Evolutionary conservation across 2,113 vertebrate genomes (phyloP), one percentile per base, ranked within the genome.

Genomic region (Boleophthalmus pectinirostris): DNA sequence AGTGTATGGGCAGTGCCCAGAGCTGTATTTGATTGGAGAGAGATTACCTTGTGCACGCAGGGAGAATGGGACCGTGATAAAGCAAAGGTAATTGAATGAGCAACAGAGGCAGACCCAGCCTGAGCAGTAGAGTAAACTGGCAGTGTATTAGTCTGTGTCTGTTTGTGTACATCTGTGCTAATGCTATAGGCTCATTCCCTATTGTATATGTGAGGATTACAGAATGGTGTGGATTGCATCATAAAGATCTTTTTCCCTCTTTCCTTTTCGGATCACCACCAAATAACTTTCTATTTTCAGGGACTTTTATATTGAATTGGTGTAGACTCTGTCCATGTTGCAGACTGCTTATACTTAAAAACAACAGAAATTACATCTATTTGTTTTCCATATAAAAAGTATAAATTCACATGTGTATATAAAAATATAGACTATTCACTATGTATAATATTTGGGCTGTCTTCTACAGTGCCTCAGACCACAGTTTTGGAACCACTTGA

Each of bases 11-110:
- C 63, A 35, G 3, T 13, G 56, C 69, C 38, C 21, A 29, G 1
- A 3, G 82, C 4, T 5, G 78, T 69, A 69, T 84, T 78, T 75
- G 73, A 89, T 83, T 78, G 57, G 47, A 68, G 65, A 77, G 56
- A 85, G 71, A 86, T 86, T 80, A 78, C 16, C 15, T 21, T 65
- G 71, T 79, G 85, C 83, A 72, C 70, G 21, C 1, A 68, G 72
- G 58, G 74, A 74, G 66, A 38, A n/a, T 72, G 47, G 67, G 69
- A 77, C 78, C 68, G 45, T 74, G 75, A 73, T 69, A 78, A 78
- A 84, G 75, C 60, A 83, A 76, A 78, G 0, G 12, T 72, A 68
- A 78, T 54, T 73, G 60, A 64, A 18, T 54, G 47, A 69, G 54
- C 18, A 45, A 73, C 71, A 49, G 29, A n/a, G 63, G 82, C 60